A percentile compares a stretch with the other conserved stretches of the same genome.
Conservation (phyloP, 2,888 invertebrate species). For the Metalampra italica region DNA sequence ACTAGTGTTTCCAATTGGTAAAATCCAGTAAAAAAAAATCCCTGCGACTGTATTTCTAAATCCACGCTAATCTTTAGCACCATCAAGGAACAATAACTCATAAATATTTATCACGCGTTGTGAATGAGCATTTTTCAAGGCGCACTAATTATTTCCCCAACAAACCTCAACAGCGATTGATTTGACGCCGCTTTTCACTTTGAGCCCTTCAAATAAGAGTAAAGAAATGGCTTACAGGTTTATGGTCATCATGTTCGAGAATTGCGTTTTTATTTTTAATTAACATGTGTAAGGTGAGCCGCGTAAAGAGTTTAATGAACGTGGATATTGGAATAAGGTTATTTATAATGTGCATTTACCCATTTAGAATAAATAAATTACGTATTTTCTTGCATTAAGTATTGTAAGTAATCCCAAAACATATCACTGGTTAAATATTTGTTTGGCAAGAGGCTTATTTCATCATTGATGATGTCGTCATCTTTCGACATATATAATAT, state of each 20-base stretch:
- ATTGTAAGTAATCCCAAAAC: too few relatives aligned
- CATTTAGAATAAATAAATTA: too few relatives aligned
- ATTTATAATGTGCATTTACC: too few relatives aligned
- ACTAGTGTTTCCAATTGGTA: too few relatives aligned
- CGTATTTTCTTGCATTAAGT: too few relatives aligned
- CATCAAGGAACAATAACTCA: conserved; percentile 69
- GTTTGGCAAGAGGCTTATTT: too few relatives aligned
- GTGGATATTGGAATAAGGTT: neutral
- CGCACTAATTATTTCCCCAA: conserved; percentile 72
- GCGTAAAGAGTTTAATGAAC: neutral
- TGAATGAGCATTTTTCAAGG: conserved; percentile 72
- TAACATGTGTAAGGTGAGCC: neutral
- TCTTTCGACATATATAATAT: too few relatives aligned
- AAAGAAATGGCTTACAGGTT: conserved; percentile 6
- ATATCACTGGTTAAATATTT: too few relatives aligned
- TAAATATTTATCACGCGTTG: conserved; percentile 75
- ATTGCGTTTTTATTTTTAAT: conserved; percentile 17
- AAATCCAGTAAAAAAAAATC: too few relatives aligned
- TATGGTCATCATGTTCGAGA: conserved; percentile 37
- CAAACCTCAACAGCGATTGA: conserved; percentile 56
- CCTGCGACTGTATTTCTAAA: too few relatives aligned
- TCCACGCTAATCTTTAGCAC: conserved; percentile 42
- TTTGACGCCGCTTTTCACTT: conserved; percentile 50
- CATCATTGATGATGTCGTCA: too few relatives aligned
- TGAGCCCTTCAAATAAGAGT: conserved; percentile 12